Evolutionary conservation across 2,888 invertebrate species (phyloP).

Genomic region (Encarsia formosa): DNA sequence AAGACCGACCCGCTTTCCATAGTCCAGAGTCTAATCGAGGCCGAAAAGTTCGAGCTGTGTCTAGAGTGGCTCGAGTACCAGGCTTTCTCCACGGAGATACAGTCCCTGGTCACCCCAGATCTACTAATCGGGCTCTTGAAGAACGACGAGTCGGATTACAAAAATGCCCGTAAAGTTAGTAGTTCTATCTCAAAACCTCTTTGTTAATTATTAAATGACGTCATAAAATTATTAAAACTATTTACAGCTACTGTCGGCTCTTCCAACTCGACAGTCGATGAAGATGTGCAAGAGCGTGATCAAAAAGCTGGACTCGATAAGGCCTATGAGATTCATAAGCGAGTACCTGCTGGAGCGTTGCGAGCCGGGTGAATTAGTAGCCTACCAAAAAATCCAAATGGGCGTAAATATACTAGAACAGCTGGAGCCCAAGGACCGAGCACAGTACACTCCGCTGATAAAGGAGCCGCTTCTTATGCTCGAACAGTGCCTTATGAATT

Average conservation of each 20-base stretch:
- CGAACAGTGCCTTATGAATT: conserved; percentile 85
- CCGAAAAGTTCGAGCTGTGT: conserved; percentile 62
- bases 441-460: conserved; percentile 62
- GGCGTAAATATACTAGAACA: conserved; percentile 67
- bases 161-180: conserved; percentile 41
- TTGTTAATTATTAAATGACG: background rate
- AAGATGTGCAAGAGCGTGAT: conserved; percentile 64
- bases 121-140: conserved; percentile 59
- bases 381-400: conserved; percentile 62
- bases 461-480: conserved; percentile 71
- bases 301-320: conserved; percentile 60
- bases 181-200: background rate
- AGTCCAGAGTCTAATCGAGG: conserved; percentile 57
- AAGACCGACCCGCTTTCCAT: conserved; percentile 56
- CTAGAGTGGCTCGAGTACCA: conserved; percentile 68
- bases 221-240: background rate
- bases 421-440: conserved; percentile 57
- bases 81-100: conserved; percentile 57
- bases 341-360: conserved; percentile 59
- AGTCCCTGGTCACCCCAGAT: conserved; percentile 56
- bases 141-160: conserved; percentile 47
- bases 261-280: conserved; percentile 59
- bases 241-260: conserved; percentile 57
- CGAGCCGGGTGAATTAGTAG: conserved; percentile 48
- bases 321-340: conserved; percentile 62